Base-by-base conservation (phyloP, 1,140 invertebrate species). In the Lucilia sericata region DNA sequence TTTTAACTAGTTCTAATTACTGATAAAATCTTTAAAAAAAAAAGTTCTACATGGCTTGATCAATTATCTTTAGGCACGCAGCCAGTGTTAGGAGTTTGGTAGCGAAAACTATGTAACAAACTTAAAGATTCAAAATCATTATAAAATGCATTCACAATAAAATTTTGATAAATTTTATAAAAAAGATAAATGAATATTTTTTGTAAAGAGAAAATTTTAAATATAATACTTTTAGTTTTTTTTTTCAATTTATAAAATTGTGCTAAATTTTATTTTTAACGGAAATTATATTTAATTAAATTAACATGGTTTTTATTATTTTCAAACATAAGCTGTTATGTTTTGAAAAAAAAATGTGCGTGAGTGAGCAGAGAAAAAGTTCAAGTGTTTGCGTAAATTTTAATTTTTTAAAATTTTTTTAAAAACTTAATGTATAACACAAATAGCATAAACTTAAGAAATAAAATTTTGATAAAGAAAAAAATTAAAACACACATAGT, bases 211-310 rank as follows among this genome's bases (percentile, higher is more conserved):
- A 30, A n/a, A n/a, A n/a, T 30, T 30, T 30, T 30, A 30, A 30
- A 30, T 30, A 1, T 30, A 30, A 30, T 2, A 30, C 25, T 42
- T 3, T 10, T 42, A 8, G 7, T 42, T 42, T 42, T 10, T 2
- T 65, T 25, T 19, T 49, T 81, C 19, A 42, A 8, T 42, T 42
- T 7, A 42, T 30, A 30, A 30, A 30, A 30, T 47, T 34, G 47
- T 30, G 21, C 13, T 60, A n/a, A 47, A 21, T 51, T 55, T 75
- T 34, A 34, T 75, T 19, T 78, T 78, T 36, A 78, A 78, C 75
- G 75, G 75, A 78, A 78, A 78, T 78, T 42, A 78, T 78, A 47
- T 78, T 78, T 78, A 78, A 78, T 78, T 78, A 42, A 78, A 78
- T 78, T 78, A 78, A 78, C 75, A 78, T 78, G 34, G 75, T 19